Evolutionary conservation across 1,140 invertebrate genomes (phyloP), one percentile per base, ranked within the genome.

Genomic region (Daktulosphaira vitifoliae): DNA sequence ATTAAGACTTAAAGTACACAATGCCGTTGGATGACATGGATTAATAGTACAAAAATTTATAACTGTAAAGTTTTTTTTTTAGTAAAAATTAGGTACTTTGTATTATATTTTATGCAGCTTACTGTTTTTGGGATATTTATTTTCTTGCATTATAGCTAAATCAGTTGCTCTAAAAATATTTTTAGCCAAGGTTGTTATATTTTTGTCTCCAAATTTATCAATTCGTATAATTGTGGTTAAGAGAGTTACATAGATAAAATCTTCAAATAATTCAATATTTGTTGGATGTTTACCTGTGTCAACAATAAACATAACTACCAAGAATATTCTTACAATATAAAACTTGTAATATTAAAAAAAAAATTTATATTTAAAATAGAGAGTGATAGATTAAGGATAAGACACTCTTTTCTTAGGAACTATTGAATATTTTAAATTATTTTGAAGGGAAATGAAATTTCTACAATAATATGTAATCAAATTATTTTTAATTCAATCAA

Each of bases 181-280:
- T 69, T 79, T 75, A 0, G 81, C 76, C 62, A 86, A 71, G 67
- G 78, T 77, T 5, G 77, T 80, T 2, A 76, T 71, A 66, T 82
- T 79, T 37, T 78, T 78, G 48, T 71, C 70, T 6, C 83, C 83
- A 75, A 87, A 88, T 72, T 90, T 90, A 71, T 85, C 79, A 70
- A 89, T 74, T 68, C 79, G 78, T n/a, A 84, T 74, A 42, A 89
- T 78, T 78, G 11, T 79, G 77, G 68, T 81, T 4, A 87, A 66
- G 65, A 62, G 42, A 18, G 66, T 48, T 38, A 66, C 54, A 54
- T 66, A 66, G 33, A 66, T 38, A 22, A 75, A 77, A 71, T 88
- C 83, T 74, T 87, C 86, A 74, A 89, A 89, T 0, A 89, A 78
- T 68, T 87, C 85, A 1, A 89, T 73, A 71, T 82, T 83, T 69